Percentiles rank a stretch among this genome's conserved stretches.
These are phyloP conservation scores for Catagonus wagneri DNA, from an alignment of 2,113 vertebrate species.

Conservation along the genomic window DNA sequence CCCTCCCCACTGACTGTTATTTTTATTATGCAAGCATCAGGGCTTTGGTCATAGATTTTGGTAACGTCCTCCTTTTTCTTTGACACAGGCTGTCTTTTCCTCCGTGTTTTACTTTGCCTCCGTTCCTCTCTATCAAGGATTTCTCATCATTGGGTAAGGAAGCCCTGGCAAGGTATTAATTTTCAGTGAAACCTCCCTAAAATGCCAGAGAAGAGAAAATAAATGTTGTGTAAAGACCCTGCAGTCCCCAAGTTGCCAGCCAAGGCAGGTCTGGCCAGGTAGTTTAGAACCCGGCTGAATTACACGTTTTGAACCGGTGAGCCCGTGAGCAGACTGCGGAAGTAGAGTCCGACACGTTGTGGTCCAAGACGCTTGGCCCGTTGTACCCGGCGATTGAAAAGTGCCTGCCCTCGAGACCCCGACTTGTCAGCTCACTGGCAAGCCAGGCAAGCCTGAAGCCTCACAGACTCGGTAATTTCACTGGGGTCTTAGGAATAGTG, in stretches of 20 bases:
- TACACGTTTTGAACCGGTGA: accelerated
- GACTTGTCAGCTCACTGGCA: not conserved
- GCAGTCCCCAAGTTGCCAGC: accelerated
- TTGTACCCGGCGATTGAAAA: not conserved
- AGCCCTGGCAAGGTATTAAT: not conserved
- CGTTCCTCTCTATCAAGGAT: constrained; percentile 98
- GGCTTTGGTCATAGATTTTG: accelerated
- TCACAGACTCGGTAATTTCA: not conserved
- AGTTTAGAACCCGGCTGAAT: not conserved
- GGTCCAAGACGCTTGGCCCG: not conserved
- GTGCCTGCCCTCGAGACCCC: accelerated
- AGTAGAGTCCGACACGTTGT: accelerated
- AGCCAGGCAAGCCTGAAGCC: accelerated
- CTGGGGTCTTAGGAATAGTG: too few species aligned
- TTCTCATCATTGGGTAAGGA: constrained; percentile 97
- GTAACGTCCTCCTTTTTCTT: constrained; percentile 49
- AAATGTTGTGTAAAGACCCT: accelerated
- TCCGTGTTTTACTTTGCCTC: constrained; percentile 99
- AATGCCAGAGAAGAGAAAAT: not conserved
- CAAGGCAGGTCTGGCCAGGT: not conserved
- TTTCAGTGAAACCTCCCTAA: not conserved
- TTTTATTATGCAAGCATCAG: accelerated
- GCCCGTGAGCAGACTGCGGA: accelerated
- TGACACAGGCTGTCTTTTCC: constrained; percentile 94
- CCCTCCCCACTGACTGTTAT: too few species aligned